These are phyloP conservation scores for Sylvilagus floridanus DNA, from an alignment of 2,797 vertebrate genomes.

Conservation along the genomic window DNA sequence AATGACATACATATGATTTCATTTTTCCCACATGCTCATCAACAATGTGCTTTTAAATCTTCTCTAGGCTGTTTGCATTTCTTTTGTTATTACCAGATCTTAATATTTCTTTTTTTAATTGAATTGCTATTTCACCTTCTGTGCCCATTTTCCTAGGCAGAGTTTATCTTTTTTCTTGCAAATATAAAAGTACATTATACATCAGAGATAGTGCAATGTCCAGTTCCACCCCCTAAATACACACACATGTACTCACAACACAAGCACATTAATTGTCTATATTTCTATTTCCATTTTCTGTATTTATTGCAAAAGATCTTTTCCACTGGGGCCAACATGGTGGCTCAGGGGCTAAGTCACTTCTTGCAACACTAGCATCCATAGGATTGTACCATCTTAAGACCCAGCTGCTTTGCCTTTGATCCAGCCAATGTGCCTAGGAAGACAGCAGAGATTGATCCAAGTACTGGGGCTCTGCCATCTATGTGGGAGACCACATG, in stretches of 20 bases:
- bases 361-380: too few species aligned
- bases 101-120: slow-evolving; percentile 17
- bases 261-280: not conserved
- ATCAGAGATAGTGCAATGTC: not conserved
- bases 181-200: not conserved
- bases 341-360: too few species aligned
- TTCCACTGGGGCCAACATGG: not conserved
- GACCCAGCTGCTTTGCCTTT: too few species aligned
- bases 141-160: slow-evolving; percentile 1
- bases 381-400: too few species aligned
- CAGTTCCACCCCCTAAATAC: not conserved
- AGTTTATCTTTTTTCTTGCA: not conserved
- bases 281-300: not conserved
- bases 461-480: too few species aligned
- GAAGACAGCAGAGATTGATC: too few species aligned
- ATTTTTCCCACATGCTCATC: not conserved
- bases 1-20: too few species aligned
- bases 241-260: not conserved
- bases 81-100: not conserved
- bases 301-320: slow-evolving; percentile 5
- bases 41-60: not conserved
- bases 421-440: too few species aligned
- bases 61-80: not conserved
- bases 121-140: not conserved
- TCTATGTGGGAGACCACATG: too few species aligned